Percentiles rank a stretch among this genome's conserved stretches.
Conservation (phyloP, 2,888 invertebrate genomes). For the Nemapogon koenigi region DNA sequence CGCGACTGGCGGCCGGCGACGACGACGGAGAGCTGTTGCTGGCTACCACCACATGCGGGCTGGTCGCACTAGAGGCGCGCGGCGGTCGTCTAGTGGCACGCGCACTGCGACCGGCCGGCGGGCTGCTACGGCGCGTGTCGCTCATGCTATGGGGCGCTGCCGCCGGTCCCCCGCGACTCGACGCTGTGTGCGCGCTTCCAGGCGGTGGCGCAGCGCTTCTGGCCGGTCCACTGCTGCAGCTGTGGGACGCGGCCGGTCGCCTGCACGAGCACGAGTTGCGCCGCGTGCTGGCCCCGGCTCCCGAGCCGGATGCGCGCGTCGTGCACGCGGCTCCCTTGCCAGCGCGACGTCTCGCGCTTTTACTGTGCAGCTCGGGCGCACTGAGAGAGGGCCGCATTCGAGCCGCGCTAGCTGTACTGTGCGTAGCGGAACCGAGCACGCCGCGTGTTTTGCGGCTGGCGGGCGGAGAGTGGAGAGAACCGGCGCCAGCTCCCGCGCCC, state of each 20-base stretch:
- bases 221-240: slow-evolving; percentile 76
- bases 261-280: slow-evolving; percentile 79
- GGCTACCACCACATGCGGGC: slow-evolving; percentile 90
- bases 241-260: slow-evolving; percentile 79
- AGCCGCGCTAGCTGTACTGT: background rate
- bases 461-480: background rate
- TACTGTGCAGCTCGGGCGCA: no score
- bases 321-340: no score
- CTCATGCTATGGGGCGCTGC: slow-evolving; percentile 77
- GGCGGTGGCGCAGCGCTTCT: slow-evolving; percentile 19
- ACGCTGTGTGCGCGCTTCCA: slow-evolving; percentile 67
- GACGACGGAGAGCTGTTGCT: slow-evolving; percentile 80
- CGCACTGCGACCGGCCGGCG: slow-evolving; percentile 75
- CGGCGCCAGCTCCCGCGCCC: background rate
- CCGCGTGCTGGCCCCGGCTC: slow-evolving; percentile 28
- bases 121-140: slow-evolving; percentile 81
- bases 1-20: slow-evolving; percentile 70
- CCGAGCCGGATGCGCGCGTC: no score
- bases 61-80: slow-evolving; percentile 66
- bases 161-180: slow-evolving; percentile 72
- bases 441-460: background rate
- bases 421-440: background rate
- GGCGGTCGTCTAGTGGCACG: no score
- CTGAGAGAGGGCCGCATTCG: background rate
- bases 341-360: no score